Percentiles rank a stretch among this genome's conserved stretches.
phyloP scores from a whole-genome alignment of 2,797 vertebrate genomes.

The Mormyrus hasselquistii region DNA sequence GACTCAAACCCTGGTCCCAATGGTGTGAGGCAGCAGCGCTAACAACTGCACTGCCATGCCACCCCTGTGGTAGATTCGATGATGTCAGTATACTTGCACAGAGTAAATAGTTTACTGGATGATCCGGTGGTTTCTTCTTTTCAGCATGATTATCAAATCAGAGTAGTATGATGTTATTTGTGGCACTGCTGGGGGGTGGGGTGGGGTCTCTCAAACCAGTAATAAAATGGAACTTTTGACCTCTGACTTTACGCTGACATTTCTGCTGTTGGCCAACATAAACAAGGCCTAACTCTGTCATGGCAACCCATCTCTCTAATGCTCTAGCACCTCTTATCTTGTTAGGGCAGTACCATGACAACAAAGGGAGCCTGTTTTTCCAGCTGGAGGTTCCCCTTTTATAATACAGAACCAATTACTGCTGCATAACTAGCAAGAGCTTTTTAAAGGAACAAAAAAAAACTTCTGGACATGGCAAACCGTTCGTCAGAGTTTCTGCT shows the following conservation, averaged over 20 bases:
- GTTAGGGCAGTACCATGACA: neutral
- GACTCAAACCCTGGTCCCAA: neutral
- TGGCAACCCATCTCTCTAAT: neutral
- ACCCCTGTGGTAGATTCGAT: neutral
- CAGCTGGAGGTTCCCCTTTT: neutral
- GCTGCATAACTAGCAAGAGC: neutral
- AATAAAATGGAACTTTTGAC: neutral
- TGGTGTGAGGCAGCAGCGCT: neutral
- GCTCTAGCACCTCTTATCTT: neutral
- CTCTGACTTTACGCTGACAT: slow-evolving; percentile 4
- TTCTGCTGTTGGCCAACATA: neutral
- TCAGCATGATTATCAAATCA: neutral
- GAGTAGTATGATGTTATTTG: neutral
- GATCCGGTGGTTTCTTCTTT: neutral
- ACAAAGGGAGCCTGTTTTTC: neutral
- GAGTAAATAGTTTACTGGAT: neutral
- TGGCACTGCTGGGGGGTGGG: neutral
- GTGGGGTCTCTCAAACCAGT: neutral
- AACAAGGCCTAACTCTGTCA: neutral
- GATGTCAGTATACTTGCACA: neutral
- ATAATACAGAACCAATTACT: neutral
- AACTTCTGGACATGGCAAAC: neutral
- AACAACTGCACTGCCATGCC: neutral
- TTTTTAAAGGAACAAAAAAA: neutral
- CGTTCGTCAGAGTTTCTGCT: neutral